phyloP scores from a whole-genome alignment of 1,140 invertebrate species.

The Papilio polytes region DNA sequence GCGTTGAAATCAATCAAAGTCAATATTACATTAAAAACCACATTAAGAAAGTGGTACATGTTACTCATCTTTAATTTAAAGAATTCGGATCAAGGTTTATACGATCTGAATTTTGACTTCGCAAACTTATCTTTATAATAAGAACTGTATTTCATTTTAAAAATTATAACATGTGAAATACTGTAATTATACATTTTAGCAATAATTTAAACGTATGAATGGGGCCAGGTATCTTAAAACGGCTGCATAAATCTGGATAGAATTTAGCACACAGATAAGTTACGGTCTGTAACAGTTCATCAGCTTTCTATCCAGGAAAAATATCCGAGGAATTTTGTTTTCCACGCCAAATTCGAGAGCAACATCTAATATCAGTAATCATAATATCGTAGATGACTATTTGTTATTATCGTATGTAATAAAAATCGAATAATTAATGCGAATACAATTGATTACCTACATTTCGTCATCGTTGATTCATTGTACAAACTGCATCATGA shows the following conservation, averaged over 20 bases:
- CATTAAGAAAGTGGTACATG: background rate
- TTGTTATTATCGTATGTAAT: background rate
- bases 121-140: background rate
- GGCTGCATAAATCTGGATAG: background rate
- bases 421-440: background rate
- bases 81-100: slow-evolving; percentile 1
- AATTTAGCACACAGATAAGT: background rate
- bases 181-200: too few relatives aligned
- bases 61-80: background rate
- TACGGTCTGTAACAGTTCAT: background rate
- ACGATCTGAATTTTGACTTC: background rate
- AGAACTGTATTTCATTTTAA: background rate
- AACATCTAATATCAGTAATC: background rate
- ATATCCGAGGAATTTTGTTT: too few relatives aligned
- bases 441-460: background rate
- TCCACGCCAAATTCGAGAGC: too few relatives aligned
- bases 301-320: background rate
- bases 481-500: background rate
- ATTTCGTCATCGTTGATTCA: background rate
- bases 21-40: background rate
- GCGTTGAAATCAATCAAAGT: background rate
- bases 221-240: too few relatives aligned
- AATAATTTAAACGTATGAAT: background rate
- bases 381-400: background rate
- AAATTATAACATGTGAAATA: background rate